Evolutionary conservation across 2,797 vertebrate species (phyloP).

Genomic region (Aeoliscus strigatus): DNA sequence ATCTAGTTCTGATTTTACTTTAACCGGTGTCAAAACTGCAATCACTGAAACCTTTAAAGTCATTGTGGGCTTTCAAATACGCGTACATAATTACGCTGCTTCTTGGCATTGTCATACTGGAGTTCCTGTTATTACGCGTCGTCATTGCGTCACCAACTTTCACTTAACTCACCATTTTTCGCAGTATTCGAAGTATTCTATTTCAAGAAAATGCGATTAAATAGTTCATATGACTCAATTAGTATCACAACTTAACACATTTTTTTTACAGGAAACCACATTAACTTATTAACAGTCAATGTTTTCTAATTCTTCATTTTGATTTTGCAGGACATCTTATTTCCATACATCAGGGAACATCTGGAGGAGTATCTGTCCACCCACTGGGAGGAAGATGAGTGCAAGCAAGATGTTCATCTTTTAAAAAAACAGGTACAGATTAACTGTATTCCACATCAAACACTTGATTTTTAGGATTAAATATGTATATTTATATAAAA

Average conservation of each 20-base stretch:
- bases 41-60: too few species aligned
- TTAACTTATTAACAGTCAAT: too few species aligned
- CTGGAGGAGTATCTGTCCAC: conserved; percentile 85
- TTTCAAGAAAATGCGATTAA: too few species aligned
- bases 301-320: conserved; percentile 17
- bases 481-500: background rate
- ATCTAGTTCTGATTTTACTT: too few species aligned
- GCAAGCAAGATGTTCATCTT: conserved; percentile 87
- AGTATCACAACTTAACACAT: too few species aligned
- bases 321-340: conserved; percentile 85
- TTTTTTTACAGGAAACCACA: too few species aligned
- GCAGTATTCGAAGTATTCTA: too few species aligned
- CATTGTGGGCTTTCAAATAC: too few species aligned
- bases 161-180: too few species aligned
- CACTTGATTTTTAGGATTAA: background rate
- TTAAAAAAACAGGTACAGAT: conserved; percentile 98
- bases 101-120: background rate
- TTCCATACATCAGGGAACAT: conserved; percentile 89
- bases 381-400: conserved; percentile 95
- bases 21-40: background rate
- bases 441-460: too few species aligned
- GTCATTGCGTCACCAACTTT: too few species aligned
- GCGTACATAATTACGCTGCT: conserved; percentile 5
- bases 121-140: background rate
- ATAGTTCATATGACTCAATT: too few species aligned